Evolutionary conservation across 2,888 invertebrate genomes (phyloP), one percentile per base, ranked within the genome.

Genomic region (Clivina fossor): DNA sequence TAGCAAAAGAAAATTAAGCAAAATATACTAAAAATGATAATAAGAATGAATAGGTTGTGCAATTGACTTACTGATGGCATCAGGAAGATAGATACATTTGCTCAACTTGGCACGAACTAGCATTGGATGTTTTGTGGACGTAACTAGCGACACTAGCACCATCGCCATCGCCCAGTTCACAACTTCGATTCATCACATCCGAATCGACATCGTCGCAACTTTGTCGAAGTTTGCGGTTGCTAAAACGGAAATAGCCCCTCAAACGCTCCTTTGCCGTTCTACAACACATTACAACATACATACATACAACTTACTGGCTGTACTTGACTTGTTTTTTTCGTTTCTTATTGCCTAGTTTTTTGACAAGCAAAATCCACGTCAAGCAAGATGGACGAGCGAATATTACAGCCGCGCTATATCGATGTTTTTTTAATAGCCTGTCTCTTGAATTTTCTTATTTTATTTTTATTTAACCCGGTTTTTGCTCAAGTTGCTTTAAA

Each of bases 231-330:
- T 71, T 68, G 66, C 77, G 67, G 69, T 77, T 67, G 68, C 76
- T 68, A 70, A 80, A 73, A 5, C 78, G 78, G 62, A 82, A 79
- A 66, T 81, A 82, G 50, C 79, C 78, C 19, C 79, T 73, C 1
- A 82, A 68, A 22, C 81, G 75, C 61, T 82, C 80, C 64, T 80
- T 80, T 43, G 80, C 78, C 15, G 77, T 72, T 58, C 82, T 82
- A 7, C 18, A 9, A 35, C 46, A 46, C 65, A 66, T 46, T 53
- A 57, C 46, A 44, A 37, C 35, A 3, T 2, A 4, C 16, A 3
- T 15, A 19, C 9, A 41, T 22, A 41, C 18, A 8, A 1, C 22
- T n/a, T n/a, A n/a, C n/a, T n/a, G n/a, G n/a, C n/a, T n/a, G n/a
- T n/a, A n/a, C n/a, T n/a, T n/a, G n/a, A n/a, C n/a, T n/a, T n/a